Conservation (phyloP, 2,113 vertebrate species). For the Rhegmatorhina hoffmannsi region DNA sequence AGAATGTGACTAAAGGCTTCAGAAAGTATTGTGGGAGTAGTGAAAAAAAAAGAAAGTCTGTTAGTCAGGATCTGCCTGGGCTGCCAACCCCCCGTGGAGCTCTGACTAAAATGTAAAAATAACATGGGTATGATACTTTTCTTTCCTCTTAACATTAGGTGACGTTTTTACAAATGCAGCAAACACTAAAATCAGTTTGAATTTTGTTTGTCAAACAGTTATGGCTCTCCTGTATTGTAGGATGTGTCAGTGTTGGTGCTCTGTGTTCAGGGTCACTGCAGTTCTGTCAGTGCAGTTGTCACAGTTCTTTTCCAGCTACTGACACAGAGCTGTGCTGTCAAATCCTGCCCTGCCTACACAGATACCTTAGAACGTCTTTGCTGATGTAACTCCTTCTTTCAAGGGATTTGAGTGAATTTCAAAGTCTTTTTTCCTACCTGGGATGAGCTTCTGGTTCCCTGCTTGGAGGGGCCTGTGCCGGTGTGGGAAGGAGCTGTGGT, state of each 20-base stretch:
- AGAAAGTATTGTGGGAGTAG: neutral
- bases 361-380: neutral
- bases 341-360: neutral
- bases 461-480: neutral
- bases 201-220: neutral
- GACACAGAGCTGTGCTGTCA: neutral
- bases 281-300: fast-evolving
- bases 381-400: neutral
- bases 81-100: neutral
- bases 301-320: neutral
- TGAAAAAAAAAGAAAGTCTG: neutral
- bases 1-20: neutral
- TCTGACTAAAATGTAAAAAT: neutral
- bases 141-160: neutral
- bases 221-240: neutral
- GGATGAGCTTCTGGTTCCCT: neutral
- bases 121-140: neutral
- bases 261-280: neutral
- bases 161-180: neutral
- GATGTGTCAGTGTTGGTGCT: neutral
- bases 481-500: neutral
- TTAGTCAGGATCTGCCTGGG: neutral
- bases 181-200: neutral
- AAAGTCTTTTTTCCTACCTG: neutral
- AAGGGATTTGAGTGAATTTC: neutral